Conservation (phyloP, 2,797 vertebrate genomes). For the Spinus pinus region DNA sequence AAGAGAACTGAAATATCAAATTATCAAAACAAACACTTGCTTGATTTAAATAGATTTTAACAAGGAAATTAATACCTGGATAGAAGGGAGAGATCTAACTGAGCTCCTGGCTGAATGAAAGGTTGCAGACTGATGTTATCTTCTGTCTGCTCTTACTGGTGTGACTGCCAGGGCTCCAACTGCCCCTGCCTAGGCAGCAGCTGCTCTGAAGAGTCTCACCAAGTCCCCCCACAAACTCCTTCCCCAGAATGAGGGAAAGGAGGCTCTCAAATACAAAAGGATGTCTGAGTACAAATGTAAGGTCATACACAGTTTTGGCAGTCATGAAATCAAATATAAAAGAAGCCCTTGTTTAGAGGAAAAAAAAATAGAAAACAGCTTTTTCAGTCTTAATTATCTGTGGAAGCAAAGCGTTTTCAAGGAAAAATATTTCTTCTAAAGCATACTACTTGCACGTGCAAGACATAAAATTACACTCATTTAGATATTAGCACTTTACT, state of each 20-base stretch:
- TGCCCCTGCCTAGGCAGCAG: background rate
- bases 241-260: background rate
- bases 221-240: background rate
- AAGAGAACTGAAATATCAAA: background rate
- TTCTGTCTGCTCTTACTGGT: background rate
- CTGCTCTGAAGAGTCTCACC: background rate
- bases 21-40: background rate
- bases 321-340: background rate
- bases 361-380: accelerated
- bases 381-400: background rate
- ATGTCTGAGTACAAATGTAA: background rate
- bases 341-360: background rate
- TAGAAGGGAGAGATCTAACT: background rate
- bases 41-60: background rate
- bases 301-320: background rate
- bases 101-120: background rate
- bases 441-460: background rate
- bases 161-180: background rate
- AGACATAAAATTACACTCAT: background rate
- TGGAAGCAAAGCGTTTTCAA: background rate
- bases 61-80: background rate
- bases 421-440: background rate
- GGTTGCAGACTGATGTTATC: background rate
- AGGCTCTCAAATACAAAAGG: background rate
- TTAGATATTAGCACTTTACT: background rate